Base-by-base conservation (phyloP, 92 coral and sea anemone genomes). In the Bergia sp. region DNA sequence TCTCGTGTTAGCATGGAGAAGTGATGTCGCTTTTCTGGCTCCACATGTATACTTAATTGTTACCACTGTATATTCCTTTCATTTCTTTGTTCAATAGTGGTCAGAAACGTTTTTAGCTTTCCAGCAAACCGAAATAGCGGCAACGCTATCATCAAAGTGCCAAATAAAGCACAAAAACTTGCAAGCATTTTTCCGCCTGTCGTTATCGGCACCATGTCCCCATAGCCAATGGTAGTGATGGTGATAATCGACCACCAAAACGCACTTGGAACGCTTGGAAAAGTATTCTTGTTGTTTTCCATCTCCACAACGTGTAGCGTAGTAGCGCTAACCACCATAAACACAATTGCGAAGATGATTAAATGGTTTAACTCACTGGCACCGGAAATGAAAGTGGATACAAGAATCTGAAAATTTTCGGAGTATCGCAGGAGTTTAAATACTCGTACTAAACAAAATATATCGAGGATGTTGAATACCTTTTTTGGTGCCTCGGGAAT, bases 171-270 rank as follows among this genome's bases (percentile, higher is more conserved):
- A 40, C 96, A 92, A n/a, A 91, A 76, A 12, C 95, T 92, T 0
- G 92, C 98, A 21, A 95, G n/a, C 16, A 93, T 49, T 85, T 95
- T 95, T 1, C 98, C 98, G 71, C 82, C 75, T 16, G 89, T 36
- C 0, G 95, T 92, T 1, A 87, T 47, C 11, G 98, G 98, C 11
- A 94, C 93, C 85, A 93, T 92, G 79, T 95, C 98, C 3, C 98
- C 98, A 44, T 95, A 95, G 0, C 98, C 98, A 29, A 95, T 94
- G 0, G 98, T 95, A 12, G 96, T 93, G 3, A 95, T 92, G 43
- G 98, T 95, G 0, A 95, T 89, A 41, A 95, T 90, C 2, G 98
- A 92, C 98, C 98, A 95, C 98, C 98, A 95, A 92, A 95, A 95
- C 1, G 96, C 90, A 81, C 91, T 93, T 2, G 98, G 98, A 3